Percentiles rank a stretch among this genome's conserved stretches.
These are phyloP conservation scores for Saccostrea glomerata DNA, from an alignment of 1,140 invertebrate species.

Conservation along the genomic window DNA sequence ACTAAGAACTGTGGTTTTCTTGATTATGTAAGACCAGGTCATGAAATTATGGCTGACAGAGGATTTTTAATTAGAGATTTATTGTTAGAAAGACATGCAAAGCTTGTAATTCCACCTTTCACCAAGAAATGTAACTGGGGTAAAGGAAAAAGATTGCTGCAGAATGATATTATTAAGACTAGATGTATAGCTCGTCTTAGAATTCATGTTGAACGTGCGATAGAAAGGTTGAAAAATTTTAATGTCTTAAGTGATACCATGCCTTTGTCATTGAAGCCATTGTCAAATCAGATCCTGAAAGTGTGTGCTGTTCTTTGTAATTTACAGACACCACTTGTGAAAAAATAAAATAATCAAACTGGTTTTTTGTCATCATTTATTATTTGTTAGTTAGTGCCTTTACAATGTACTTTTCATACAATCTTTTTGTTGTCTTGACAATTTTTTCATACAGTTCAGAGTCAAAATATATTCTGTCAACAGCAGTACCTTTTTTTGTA, in stretches of 20 bases:
- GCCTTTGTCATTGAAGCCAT: too few species aligned
- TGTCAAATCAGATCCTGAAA: background rate
- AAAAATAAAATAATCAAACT: background rate
- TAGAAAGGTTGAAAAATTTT: too few species aligned
- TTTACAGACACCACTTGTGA: conserved; percentile 3
- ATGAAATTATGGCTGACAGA: conserved; percentile 77
- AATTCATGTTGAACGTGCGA: conserved; percentile 52
- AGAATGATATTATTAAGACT: conserved; percentile 47
- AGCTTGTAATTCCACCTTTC: too few species aligned
- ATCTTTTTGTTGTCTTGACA: background rate
- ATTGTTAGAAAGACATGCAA: too few species aligned
- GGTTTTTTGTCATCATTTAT: background rate
- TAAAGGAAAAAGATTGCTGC: conserved; percentile 25
- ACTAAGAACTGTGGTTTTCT: background rate
- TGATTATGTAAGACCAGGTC: conserved; percentile 75
- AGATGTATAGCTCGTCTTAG: conserved; percentile 43
- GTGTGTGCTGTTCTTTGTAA: conserved; percentile 7
- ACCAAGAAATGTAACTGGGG: conserved; percentile 17
- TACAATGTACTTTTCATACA: conserved; percentile 1
- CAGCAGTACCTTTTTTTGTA: conserved; percentile 44
- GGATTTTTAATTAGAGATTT: conserved; percentile 76
- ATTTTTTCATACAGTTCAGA: background rate
- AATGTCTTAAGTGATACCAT: too few species aligned
- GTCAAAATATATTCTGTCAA: conserved; percentile 50
- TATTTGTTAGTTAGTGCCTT: background rate